Evolutionary conservation across 2,797 vertebrate genomes (phyloP).

Genomic region (Acanthopagrus latus): DNA sequence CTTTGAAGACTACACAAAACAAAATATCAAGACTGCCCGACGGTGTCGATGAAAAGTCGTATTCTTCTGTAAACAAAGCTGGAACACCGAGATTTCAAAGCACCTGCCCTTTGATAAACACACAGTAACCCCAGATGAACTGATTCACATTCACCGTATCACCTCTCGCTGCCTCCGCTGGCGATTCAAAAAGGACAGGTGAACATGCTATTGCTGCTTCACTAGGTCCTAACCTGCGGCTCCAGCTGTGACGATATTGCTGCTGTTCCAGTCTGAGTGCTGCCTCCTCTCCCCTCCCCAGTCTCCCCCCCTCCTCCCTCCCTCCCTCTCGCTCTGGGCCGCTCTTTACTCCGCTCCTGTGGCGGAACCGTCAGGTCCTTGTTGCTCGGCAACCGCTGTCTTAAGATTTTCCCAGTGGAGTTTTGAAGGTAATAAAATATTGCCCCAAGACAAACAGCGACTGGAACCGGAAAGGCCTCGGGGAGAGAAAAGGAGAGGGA

Average conservation of each 20-base stretch:
- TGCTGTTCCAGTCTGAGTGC: slow-evolving; percentile 58
- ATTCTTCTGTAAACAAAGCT: not conserved
- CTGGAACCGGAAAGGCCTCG: slow-evolving; percentile 74
- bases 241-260: slow-evolving; percentile 67
- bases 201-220: slow-evolving; percentile 58
- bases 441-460: slow-evolving; percentile 87
- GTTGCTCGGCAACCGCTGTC: slow-evolving; percentile 88
- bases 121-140: slow-evolving; percentile 37
- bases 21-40: not conserved
- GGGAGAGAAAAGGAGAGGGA: slow-evolving; percentile 39
- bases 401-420: slow-evolving; percentile 85
- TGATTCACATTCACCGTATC: slow-evolving; percentile 62
- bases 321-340: slow-evolving; percentile 58
- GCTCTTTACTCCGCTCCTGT: slow-evolving; percentile 76
- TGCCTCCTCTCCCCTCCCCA: slow-evolving; percentile 22
- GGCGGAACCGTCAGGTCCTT: slow-evolving; percentile 83
- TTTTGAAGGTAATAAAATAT: slow-evolving; percentile 90
- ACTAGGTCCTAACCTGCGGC: slow-evolving; percentile 58
- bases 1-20: not conserved
- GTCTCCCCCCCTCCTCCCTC: slow-evolving; percentile 2
- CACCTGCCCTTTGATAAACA: slow-evolving; percentile 37
- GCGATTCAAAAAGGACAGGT: slow-evolving; percentile 59
- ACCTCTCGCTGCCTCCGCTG: slow-evolving; percentile 39
- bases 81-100: slow-evolving; percentile 28
- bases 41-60: too few species aligned